These are phyloP conservation scores for Malachius bipustulatus DNA, from an alignment of 2,888 invertebrate genomes.

Conservation along the genomic window DNA sequence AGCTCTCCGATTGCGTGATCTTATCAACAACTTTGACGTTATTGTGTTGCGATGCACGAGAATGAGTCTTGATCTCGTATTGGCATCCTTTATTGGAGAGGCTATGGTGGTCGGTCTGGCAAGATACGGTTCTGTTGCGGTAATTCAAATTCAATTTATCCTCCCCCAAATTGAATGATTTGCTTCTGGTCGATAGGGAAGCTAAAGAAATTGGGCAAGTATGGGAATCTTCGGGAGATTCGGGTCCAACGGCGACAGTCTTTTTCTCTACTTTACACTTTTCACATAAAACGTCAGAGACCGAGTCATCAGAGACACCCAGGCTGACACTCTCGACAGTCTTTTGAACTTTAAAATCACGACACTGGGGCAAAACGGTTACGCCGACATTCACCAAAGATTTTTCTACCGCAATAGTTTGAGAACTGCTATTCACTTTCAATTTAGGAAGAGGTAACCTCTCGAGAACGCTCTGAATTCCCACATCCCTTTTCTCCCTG, in stretches of 20 bases:
- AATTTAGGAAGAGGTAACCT: slow-evolving; percentile 19
- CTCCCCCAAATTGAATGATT: slow-evolving; percentile 49
- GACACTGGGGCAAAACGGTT: slow-evolving; percentile 30
- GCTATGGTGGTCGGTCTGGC: slow-evolving; percentile 28
- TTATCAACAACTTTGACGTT: slow-evolving; percentile 22
- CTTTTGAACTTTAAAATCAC: slow-evolving; percentile 34
- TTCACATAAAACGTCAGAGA: slow-evolving; percentile 40
- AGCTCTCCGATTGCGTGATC: slow-evolving; percentile 28
- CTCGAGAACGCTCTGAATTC: slow-evolving; percentile 22
- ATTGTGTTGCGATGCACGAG: slow-evolving; percentile 4
- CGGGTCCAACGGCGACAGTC: slow-evolving; percentile 49
- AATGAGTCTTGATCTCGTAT: slow-evolving; percentile 15
- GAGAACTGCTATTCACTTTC: slow-evolving; percentile 19
- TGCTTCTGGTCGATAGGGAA: slow-evolving; percentile 41
- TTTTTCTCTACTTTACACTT: slow-evolving; percentile 41
- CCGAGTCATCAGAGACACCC: slow-evolving; percentile 41
- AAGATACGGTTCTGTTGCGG: slow-evolving; percentile 41
- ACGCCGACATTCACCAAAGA: slow-evolving; percentile 28
- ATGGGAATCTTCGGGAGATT: slow-evolving; percentile 25
- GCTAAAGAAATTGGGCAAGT: slow-evolving; percentile 38
- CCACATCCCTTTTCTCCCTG: slow-evolving; percentile 22
- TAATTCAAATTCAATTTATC: slow-evolving; percentile 37
- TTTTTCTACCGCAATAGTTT: slow-evolving; percentile 8
- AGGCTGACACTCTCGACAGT: slow-evolving; percentile 37
- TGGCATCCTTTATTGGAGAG: slow-evolving; percentile 22